Evolutionary conservation across 2,888 invertebrate genomes (phyloP), one percentile per base, ranked within the genome.

Genomic region (Hybos culiciformis): DNA sequence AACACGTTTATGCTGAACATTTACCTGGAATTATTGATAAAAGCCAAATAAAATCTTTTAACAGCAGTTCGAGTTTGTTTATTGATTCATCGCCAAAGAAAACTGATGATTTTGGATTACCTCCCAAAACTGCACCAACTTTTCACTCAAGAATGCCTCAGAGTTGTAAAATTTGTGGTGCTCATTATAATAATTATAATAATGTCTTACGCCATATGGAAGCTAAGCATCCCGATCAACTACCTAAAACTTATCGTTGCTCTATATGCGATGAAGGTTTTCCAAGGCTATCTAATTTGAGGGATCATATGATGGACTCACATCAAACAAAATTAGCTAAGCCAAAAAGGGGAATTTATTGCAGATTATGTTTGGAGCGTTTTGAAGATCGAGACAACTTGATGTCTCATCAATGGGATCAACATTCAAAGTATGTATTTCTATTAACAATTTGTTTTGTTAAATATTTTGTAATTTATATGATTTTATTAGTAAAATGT

Each of bases 151-250:
- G 62, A 19, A 58, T 61, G 56, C 66, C 66, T 2, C 67, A 67
- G 46, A 64, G 60, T 18, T 67, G 67, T 40, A 62, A 62, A 12
- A 64, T 67, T 41, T 67, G 67, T 44, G 63, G 63, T 0, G 63
- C 63, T 42, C 63, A 63, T 45, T 67, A 67, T 46, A 67, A 67
- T 41, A 67, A 66, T 48, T 66, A 67, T 41, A 66, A 67, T 48
- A 67, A 67, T 48, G 67, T 67, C 18, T 49, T 67, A 39, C 58
- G 67, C 0, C 67, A 67, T 46, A 67, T 67, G 67, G 67, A 67
- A 50, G 61, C 64, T 3, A 67, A 67, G 47, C 67, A 67, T 57
- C 67, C 67, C 0, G 64, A 66, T 46, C 66, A 67, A 47, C 49
- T 67, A 47, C 67, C 67, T 9, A 60, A 63, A 43, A 64, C 64